Base-by-base conservation (phyloP, 2,888 invertebrate species). In the Pecten maximus region DNA sequence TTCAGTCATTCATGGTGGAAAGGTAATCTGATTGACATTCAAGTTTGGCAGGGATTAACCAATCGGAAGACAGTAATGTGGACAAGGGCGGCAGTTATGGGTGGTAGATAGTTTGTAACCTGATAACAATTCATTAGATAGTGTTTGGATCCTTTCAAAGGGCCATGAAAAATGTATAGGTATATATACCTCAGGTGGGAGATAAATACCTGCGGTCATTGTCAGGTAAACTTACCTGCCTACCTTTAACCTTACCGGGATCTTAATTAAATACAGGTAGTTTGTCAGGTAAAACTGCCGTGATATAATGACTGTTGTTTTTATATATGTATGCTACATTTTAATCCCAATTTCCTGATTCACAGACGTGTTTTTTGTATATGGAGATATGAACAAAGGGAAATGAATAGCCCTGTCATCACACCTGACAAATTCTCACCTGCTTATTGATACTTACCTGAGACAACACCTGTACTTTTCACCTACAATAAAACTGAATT, bases 381-480 rank as follows among this genome's bases (percentile, higher is more conserved):
- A 35, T 15, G 12, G 28, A 74, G 74, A 74, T 28, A 74, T 23
- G 16, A 28, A 74, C 28, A 74, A 16, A 28, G 35, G 12, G 28
- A 74, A 28, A 35, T 74, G 35, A 74, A 74, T 28, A 74, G 10
- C 74, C 74, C 10, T 74, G 28, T 74, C 74, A 15, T 28, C 54
- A 23, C 19, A 74, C 74, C 35, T 74, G 74, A 23, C 74, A 74
- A 35, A 35, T 74, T 74, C 12, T 74, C 74, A 74, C 28, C 28
- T 74, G 74, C 74, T 74, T 74, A 74, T 74, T 28, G 35, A 28
- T 74, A 74, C 28, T 23, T 74, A 74, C 74, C 28, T 35, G 74
- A 35, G 35, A 74, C 74, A 74, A 74, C 74, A 74, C 74, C 74
- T 74, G 74, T 74, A 28, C 12, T 35, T 74, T 74, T 74, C 74